phyloP scores from a whole-genome alignment of 2,888 invertebrate species.

The Yponomeuta malinellus region DNA sequence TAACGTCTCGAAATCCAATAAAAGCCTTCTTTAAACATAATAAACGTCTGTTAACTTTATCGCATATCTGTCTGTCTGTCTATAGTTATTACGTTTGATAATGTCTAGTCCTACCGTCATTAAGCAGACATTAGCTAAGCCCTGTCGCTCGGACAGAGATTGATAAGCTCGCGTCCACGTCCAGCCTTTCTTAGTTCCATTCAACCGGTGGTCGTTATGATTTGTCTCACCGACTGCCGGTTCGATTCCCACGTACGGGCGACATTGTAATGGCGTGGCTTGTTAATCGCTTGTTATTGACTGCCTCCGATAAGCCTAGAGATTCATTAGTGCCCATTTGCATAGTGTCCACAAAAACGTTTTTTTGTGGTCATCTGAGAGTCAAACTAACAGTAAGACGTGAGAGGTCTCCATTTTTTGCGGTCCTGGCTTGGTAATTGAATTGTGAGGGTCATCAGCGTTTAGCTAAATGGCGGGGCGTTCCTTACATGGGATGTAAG shows the following conservation, averaged over 20 bases:
- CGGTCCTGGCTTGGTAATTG: background rate
- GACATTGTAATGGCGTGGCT: background rate
- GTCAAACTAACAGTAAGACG: background rate
- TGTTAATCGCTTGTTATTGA: background rate
- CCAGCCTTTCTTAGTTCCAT: background rate
- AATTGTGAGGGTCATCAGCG: conserved; percentile 2
- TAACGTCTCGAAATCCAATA: background rate
- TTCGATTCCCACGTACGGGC: background rate
- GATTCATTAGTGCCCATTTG: background rate
- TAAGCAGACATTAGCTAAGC: background rate
- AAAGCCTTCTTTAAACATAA: background rate
- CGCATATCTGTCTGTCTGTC: background rate
- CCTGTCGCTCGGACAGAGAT: background rate
- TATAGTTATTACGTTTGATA: background rate
- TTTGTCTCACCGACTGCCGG: background rate
- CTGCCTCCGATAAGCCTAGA: background rate
- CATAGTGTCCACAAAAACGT: background rate
- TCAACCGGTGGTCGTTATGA: background rate
- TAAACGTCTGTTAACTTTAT: background rate
- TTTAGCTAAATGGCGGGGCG: background rate
- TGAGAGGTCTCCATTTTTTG: background rate
- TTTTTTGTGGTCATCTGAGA: background rate
- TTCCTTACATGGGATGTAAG: background rate
- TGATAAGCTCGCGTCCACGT: too few relatives aligned
- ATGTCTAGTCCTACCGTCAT: background rate